Base-by-base conservation (phyloP, 2,113 vertebrate genomes). In the Myotis lucifugus region DNA sequence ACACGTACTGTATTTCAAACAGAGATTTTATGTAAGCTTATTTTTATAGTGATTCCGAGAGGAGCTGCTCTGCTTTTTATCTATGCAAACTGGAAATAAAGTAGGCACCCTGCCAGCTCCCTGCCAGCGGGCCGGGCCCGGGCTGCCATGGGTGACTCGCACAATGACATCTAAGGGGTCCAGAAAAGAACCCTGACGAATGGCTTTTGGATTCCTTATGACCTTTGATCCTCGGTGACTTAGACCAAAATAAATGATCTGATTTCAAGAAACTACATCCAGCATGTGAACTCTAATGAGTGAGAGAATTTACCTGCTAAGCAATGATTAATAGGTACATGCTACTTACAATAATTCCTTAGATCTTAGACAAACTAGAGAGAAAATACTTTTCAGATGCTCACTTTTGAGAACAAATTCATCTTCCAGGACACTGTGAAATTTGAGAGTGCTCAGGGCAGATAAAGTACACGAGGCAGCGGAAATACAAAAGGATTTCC, bases 161-260 rank as follows among this genome's bases (percentile, higher is more conserved):
- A 98, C 97, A 98, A 97, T 98, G 98, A 99, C 98, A 99, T 97
- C 96, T 98, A 96, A 78, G 27, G 97, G 98, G 98, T 98, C 97
- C 92, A 97, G 98, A 98, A 99, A 99, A 99, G 99, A 98, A 98
- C 93, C 94, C 97, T 98, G 98, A 99, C 98, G 98, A 99, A 99
- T 99, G 98, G 98, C 98, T 99, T 99, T 98, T 98, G 98, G 98
- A 98, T 98, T 98, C 98, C 98, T 73, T 89, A 46, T 97, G 98
- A 99, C 98, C 99, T 99, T 98, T 99, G 98, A 99, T 98, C 99
- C 98, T 95, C 97, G 96, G 95, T 98, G 98, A 98, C 98, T 98
- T 98, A 97, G 98, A 96, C 0, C 5, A 97, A 98, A 98, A 98
- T 95, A 98, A 98, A 99, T 97, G 97, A 98, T 96, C 96, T 95